A percentile compares a stretch with the other conserved stretches of the same genome.
phyloP scores from a whole-genome alignment of 2,797 vertebrate species.

The Denticeps clupeoides region DNA sequence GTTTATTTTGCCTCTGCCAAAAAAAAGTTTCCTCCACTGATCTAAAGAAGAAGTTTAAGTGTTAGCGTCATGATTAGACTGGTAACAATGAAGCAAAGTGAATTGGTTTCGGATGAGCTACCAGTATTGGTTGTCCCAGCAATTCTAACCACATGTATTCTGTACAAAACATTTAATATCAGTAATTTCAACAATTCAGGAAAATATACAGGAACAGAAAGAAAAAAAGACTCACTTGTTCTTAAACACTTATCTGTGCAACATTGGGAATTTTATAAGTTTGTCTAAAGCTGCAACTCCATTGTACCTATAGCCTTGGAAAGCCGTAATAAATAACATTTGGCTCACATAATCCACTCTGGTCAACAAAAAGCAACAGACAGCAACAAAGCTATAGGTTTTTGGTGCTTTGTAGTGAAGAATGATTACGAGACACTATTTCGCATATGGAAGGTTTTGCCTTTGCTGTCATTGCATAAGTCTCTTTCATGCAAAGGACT shows the following conservation, averaged over 20 bases:
- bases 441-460: constrained; percentile 30
- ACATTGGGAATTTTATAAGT: constrained; percentile 44
- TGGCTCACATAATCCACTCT: constrained; percentile 48
- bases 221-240: no score
- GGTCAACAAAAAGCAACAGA: constrained; percentile 41
- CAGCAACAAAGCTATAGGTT: constrained; percentile 46
- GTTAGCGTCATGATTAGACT: background rate
- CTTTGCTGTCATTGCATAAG: constrained; percentile 22
- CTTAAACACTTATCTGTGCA: constrained; percentile 22
- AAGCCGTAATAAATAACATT: constrained; percentile 52
- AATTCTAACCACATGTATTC: constrained; percentile 12
- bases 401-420: constrained; percentile 39
- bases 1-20: no score
- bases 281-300: constrained; percentile 44
- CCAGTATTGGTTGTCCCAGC: constrained; percentile 2
- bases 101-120: constrained; percentile 11
- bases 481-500: constrained; percentile 35
- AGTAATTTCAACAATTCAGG: background rate
- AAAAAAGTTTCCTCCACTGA: no score
- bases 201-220: background rate
- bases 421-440: constrained; percentile 45
- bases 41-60: no score
- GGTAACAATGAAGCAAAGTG: constrained; percentile 3
- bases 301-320: constrained; percentile 38
- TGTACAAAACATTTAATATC: background rate